Conservation (phyloP, 1,140 invertebrate genomes). For the Drosophila pachea region DNA sequence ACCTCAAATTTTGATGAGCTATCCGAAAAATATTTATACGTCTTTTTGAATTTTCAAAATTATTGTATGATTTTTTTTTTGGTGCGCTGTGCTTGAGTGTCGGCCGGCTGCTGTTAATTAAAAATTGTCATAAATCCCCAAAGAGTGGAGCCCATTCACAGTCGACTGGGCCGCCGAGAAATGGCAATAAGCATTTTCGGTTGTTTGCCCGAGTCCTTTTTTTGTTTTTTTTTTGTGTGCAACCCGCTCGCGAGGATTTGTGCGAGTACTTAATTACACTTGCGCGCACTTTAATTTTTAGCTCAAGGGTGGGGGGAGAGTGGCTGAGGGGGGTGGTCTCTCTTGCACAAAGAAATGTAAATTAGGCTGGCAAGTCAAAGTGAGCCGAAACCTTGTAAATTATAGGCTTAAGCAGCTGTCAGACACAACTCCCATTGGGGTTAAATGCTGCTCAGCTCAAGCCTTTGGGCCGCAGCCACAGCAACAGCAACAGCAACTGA, state of each 20-base stretch:
- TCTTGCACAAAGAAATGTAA: slow-evolving; percentile 59
- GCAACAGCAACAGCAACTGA: background rate
- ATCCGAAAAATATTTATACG: slow-evolving; percentile 22
- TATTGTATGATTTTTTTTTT: slow-evolving; percentile 49
- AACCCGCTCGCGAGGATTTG: slow-evolving; percentile 25
- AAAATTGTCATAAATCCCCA: slow-evolving; percentile 72
- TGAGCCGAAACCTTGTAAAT: slow-evolving; percentile 72
- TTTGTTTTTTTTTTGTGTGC: slow-evolving; percentile 13
- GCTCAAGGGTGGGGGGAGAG: slow-evolving; percentile 29
- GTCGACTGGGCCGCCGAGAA: slow-evolving; percentile 57
- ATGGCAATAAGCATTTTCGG: slow-evolving; percentile 54
- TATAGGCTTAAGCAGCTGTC: slow-evolving; percentile 67
- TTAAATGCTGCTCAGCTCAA: slow-evolving; percentile 43
- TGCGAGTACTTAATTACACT: slow-evolving; percentile 75
- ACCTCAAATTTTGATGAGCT: slow-evolving; percentile 21
- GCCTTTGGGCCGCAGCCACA: background rate
- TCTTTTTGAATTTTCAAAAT: slow-evolving; percentile 9
- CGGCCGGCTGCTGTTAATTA: slow-evolving; percentile 53
- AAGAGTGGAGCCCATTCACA: slow-evolving; percentile 67
- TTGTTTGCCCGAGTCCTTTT: slow-evolving; percentile 34
- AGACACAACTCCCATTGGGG: slow-evolving; percentile 28
- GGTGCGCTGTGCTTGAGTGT: slow-evolving; percentile 8
- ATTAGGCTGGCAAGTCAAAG: slow-evolving; percentile 64
- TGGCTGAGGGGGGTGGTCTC: background rate
- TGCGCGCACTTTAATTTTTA: slow-evolving; percentile 74